phyloP scores from a whole-genome alignment of 2,888 invertebrate genomes.

The Philhelius pedissequus region DNA sequence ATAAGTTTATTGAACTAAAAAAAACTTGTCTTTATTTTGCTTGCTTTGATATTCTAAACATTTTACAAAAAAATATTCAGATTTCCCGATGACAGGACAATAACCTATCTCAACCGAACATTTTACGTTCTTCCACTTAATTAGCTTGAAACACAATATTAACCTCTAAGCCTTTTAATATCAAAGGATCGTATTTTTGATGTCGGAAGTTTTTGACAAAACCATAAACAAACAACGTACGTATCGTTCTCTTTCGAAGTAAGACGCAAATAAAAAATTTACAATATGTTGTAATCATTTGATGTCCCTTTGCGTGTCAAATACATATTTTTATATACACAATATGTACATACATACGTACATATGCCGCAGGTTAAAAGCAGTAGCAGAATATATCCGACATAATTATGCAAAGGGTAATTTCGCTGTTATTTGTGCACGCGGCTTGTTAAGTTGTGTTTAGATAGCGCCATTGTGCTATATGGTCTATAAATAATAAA shows the following conservation, averaged over 20 bases:
- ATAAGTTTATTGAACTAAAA: neutral
- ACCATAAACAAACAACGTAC: neutral
- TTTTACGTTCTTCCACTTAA: neutral
- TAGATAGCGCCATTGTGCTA: neutral
- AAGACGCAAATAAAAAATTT: neutral
- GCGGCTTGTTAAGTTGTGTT: neutral
- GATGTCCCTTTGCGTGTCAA: slow-evolving; percentile 4
- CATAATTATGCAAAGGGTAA: neutral
- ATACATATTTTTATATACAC: too few species aligned
- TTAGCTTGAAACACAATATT: neutral
- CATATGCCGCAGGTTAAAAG: too few species aligned
- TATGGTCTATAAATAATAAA: slow-evolving; percentile 43
- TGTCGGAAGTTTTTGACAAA: neutral
- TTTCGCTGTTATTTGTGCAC: neutral
- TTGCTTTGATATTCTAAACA: neutral
- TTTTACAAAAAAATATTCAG: neutral
- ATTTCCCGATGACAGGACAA: neutral
- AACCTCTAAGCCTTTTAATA: neutral
- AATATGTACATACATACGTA: too few species aligned
- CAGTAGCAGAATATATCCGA: neutral
- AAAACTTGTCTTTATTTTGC: neutral
- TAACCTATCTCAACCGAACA: neutral
- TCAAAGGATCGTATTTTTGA: neutral
- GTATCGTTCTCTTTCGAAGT: neutral
- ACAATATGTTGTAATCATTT: slow-evolving; percentile 1